phyloP scores from a whole-genome alignment of 2,113 vertebrate genomes.

The Pangasianodon hypophthalmus region DNA sequence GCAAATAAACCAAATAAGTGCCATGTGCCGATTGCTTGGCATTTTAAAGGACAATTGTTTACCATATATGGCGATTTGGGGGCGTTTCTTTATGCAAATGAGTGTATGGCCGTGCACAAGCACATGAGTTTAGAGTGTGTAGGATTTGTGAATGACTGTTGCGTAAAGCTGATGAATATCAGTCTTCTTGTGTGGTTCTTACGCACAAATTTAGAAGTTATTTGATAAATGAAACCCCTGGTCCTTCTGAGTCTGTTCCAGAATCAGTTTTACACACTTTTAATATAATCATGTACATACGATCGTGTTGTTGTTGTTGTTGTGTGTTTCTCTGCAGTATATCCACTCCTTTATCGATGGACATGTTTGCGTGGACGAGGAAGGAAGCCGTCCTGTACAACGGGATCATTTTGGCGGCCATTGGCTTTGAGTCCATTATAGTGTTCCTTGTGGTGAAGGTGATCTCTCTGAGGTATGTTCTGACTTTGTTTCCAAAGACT shows the following conservation, averaged over 20 bases:
- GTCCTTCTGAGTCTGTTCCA: too few relatives aligned
- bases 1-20: not conserved
- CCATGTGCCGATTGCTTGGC: too few relatives aligned
- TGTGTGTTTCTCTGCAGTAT: constrained; percentile 73
- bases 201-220: too few relatives aligned
- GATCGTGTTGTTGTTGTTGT: not conserved
- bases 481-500: not conserved
- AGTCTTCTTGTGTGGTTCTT: not conserved
- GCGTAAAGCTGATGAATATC: too few relatives aligned
- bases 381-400: constrained; percentile 89
- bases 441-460: constrained; percentile 86
- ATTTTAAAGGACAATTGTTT: not conserved
- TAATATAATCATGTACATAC: not conserved
- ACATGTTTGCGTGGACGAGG: constrained; percentile 96
- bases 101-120: too few relatives aligned
- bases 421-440: constrained; percentile 86
- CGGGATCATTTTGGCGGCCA: constrained; percentile 85
- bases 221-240: too few relatives aligned
- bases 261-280: not conserved
- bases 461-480: constrained; percentile 80
- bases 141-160: too few relatives aligned
- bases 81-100: not conserved
- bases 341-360: constrained; percentile 91
- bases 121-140: too few relatives aligned
- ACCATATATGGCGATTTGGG: not conserved